Evolutionary conservation across 1,140 invertebrate genomes (phyloP).

Genomic region (Lepeophtheirus salmonis): DNA sequence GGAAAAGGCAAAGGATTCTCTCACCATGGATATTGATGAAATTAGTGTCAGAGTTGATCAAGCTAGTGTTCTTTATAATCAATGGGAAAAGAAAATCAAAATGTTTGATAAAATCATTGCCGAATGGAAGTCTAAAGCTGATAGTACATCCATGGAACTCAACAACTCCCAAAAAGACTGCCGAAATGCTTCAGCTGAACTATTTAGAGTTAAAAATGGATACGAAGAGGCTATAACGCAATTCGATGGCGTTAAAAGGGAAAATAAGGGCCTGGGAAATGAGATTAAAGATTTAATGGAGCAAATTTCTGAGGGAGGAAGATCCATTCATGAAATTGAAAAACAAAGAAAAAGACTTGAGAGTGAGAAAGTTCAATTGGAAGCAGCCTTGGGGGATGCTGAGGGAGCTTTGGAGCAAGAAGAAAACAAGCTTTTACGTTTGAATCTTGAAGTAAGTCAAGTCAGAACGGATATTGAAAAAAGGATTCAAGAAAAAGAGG

Average conservation of each 20-base stretch:
- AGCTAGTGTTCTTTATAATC: constrained; percentile 43
- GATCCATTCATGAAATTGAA: constrained; percentile 36
- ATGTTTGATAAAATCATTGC: constrained; percentile 89
- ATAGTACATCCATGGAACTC: constrained; percentile 84
- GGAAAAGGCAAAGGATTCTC: constrained; percentile 90
- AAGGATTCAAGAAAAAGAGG: constrained; percentile 41
- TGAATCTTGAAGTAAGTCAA: constrained; percentile 35
- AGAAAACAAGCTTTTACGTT: constrained; percentile 28
- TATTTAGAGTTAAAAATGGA: constrained; percentile 60
- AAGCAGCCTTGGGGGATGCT: constrained; percentile 21
- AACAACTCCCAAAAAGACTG: constrained; percentile 96
- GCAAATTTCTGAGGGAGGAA: constrained; percentile 39
- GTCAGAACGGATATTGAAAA: constrained; percentile 59
- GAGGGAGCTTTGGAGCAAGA: constrained; percentile 88
- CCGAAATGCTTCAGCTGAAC: constrained; percentile 94
- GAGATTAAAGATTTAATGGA: constrained; percentile 42
- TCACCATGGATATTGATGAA: constrained; percentile 94
- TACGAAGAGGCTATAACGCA: constrained; percentile 37
- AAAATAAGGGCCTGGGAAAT: constrained; percentile 36
- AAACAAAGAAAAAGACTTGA: constrained; percentile 38
- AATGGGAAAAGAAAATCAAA: constrained; percentile 97
- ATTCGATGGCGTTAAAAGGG: constrained; percentile 36
- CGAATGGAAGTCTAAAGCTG: constrained; percentile 98
- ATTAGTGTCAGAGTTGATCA: constrained; percentile 47
- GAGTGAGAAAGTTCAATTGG: constrained; percentile 37